Evolutionary conservation across 1,140 invertebrate species (phyloP).

Genomic region (Rhynchophorus ferrugineus): DNA sequence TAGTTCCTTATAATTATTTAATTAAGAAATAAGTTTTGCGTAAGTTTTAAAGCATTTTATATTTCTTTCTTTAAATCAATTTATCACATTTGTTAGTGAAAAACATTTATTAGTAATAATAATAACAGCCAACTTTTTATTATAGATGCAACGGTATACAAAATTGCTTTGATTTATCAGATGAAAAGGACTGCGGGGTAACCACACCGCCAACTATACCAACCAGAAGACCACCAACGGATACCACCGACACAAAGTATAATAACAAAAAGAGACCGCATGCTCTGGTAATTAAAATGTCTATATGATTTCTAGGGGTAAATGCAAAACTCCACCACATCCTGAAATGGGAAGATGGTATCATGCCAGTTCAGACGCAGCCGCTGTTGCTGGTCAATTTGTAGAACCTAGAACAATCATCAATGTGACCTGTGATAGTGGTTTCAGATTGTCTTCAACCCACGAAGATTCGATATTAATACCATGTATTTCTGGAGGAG

Average conservation of each 20-base stretch:
- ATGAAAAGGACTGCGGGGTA: constrained; percentile 46
- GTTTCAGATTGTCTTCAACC: constrained; percentile 14
- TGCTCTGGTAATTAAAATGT: too few species aligned
- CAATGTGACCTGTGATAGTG: constrained; percentile 11
- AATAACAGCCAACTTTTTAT: too few species aligned
- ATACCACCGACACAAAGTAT: not conserved
- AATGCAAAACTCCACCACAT: constrained; percentile 21
- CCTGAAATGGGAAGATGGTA: constrained; percentile 24
- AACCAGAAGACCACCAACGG: not conserved
- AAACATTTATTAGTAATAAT: too few species aligned
- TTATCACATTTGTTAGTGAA: too few species aligned
- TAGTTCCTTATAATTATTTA: too few species aligned
- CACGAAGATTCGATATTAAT: not conserved
- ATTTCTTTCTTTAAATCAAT: too few species aligned
- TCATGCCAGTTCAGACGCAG: not conserved
- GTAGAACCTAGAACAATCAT: constrained; percentile 3
- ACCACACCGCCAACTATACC: constrained; percentile 2
- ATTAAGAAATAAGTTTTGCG: too few species aligned
- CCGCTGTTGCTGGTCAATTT: not conserved
- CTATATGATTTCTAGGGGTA: too few species aligned
- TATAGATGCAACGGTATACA: constrained; percentile 48
- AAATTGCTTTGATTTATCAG: constrained; percentile 62
- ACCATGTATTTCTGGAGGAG: constrained; percentile 8
- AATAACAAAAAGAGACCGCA: not conserved
- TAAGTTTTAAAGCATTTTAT: too few species aligned